These are phyloP conservation scores for Calypte anna DNA, from an alignment of 2,113 vertebrate species.

Conservation along the genomic window DNA sequence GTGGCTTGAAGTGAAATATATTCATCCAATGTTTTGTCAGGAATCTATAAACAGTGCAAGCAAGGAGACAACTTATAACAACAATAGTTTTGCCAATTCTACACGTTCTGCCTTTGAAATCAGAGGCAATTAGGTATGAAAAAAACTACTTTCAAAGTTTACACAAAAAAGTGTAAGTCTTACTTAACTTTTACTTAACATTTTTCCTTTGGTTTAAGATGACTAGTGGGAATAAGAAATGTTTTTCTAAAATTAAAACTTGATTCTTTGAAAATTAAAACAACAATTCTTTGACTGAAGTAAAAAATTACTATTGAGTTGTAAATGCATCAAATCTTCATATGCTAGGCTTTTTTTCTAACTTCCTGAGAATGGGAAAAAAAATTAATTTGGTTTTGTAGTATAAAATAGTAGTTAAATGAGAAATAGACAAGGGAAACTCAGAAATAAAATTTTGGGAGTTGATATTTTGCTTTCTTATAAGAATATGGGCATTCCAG, in stretches of 20 bases:
- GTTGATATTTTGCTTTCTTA: neutral
- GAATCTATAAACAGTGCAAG: conserved; percentile 33
- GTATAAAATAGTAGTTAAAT: neutral
- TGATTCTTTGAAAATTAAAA: no score
- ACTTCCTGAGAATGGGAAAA: neutral
- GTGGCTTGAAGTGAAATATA: conserved; percentile 22
- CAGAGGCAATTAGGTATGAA: conserved; percentile 22
- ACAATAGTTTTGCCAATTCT: conserved; percentile 24
- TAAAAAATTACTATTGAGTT: neutral
- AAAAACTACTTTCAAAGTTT: neutral
- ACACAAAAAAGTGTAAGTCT: neutral
- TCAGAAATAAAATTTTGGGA: neutral
- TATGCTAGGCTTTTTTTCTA: neutral
- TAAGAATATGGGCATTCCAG: neutral
- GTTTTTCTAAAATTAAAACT: neutral
- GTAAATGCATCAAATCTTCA: neutral
- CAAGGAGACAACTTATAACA: conserved; percentile 38
- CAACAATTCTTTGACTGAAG: neutral
- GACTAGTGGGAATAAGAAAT: neutral
- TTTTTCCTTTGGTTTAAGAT: neutral
- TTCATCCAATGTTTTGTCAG: conserved; percentile 28
- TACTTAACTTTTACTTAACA: neutral
- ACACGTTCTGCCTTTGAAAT: conserved; percentile 26
- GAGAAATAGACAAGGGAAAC: neutral
- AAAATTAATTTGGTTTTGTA: neutral